Base-by-base conservation (phyloP, 2,888 invertebrate genomes). In the Macaria liturata region DNA sequence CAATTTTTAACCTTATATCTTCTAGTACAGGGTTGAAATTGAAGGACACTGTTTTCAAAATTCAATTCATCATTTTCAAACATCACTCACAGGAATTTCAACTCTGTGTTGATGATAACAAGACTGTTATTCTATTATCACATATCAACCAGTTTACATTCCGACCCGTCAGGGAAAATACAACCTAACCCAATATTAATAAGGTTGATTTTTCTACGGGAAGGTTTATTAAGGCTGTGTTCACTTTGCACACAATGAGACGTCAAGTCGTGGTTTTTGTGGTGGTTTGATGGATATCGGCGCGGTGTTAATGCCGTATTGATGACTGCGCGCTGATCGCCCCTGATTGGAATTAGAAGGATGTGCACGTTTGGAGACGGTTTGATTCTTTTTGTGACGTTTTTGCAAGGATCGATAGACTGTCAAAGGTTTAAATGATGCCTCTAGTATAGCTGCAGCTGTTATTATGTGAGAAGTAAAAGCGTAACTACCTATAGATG, bases 191-290 rank as follows among this genome's bases (percentile, higher is more conserved):
- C 1, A n/a, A 42, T 9, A 0, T 0, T 0, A n/a, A 72, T 77
- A 44, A n/a, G 67, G 78, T 70, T 52, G 50, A 34, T 57, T 78
- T 80, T 79, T 3, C 59, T 0, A 43, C 61, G 43, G 42, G 3
- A 3, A 6, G 3, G 9, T 37, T 58, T 55, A 61, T 78, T 78
- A 81, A 83, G 78, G 79, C 77, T 76, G 57, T 59, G 65, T 64
- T 65, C 62, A 65, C 59, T 67, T 65, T 76, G 80, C 88, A 87
- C 82, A 88, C 86, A 88, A 86, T 86, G 84, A 80, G 76, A 73
- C 73, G 79, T 75, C 75, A 76, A 77, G 75, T 74, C 65, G 62
- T 67, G 72, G 78, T 85, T 86, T 84, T 86, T 84, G 80, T 74
- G 57, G 66, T 66, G 64, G 66, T 66, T 73, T 83, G 84, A 82